Evolutionary conservation across 2,888 invertebrate species (phyloP), one percentile per base, ranked within the genome.

Genomic region (Pemphredon lugubris): DNA sequence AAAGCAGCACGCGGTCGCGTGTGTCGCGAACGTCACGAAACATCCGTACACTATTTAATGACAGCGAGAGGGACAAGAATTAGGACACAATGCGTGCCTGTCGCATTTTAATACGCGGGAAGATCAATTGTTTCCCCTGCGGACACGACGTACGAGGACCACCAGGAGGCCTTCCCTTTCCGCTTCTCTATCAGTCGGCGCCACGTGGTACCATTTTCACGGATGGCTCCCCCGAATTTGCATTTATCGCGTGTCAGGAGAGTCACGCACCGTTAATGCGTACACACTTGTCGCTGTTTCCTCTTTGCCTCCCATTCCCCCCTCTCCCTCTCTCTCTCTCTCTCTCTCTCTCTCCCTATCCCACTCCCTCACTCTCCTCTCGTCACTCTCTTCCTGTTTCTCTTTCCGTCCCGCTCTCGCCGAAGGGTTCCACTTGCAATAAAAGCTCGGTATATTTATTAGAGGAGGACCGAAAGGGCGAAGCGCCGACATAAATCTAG

Each of bases 141-240:
- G 53, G 48, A 30, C 48, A 39, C 40, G 13, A n/a, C 7, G 30
- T 48, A 47, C 55, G 42, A 59, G 55, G 7, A 42, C 44, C 61
- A 42, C 14, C 55, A 34, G 40, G 21, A n/a, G 42, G 37, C 32
- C 30, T 61, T 50, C 50, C 59, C 55, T 55, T 54, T 48, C 54
- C 51, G 54, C 14, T 44, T 55, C 34, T 63, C 70, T 73, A 42
- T 67, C 78, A 48, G 55, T 48, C 69, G 42, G 65, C 64, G 75
- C 78, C 83, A 81, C 83, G 82, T 82, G 83, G 77, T 83, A 78
- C 81, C 79, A 73, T 83, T 84, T 82, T 83, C 81, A 83, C 79
- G 80, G 76, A 63, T 59, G 72, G 80, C 58, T 76, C 78, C 68
- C 77, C 60, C 65, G 76, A 81, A 83, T 83, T 83, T 83, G 79